Evolutionary conservation across 2,888 invertebrate genomes (phyloP).

Genomic region (Adineta ricciae): DNA sequence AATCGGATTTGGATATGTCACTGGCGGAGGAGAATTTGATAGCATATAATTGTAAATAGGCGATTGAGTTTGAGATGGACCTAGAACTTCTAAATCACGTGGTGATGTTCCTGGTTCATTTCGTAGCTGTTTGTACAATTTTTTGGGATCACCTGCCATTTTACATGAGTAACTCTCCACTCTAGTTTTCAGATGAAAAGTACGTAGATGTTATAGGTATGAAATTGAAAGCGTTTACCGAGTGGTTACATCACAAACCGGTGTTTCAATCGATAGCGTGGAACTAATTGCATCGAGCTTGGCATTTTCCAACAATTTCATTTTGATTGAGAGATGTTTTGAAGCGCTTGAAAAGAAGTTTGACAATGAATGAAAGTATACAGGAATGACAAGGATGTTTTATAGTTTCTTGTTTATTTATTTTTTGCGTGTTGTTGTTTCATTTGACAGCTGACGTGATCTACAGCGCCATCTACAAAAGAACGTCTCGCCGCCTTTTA

Average conservation of each 20-base stretch:
- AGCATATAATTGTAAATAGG: background rate
- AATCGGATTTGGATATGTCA: conserved; percentile 51
- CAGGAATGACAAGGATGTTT: background rate
- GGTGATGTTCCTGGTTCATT: conserved; percentile 70
- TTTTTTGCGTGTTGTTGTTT: background rate
- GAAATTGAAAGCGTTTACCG: background rate
- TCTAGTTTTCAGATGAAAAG: background rate
- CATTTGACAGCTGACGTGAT: background rate
- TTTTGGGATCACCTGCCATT: conserved; percentile 91
- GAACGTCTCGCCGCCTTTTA: too few relatives aligned
- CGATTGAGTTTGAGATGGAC: conserved; percentile 26
- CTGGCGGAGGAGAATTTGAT: background rate
- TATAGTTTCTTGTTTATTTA: background rate
- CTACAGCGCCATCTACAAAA: background rate
- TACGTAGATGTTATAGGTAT: background rate
- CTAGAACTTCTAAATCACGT: conserved; percentile 63
- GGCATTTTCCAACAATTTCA: conserved; percentile 33
- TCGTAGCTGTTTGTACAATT: conserved; percentile 75
- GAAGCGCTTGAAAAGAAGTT: background rate
- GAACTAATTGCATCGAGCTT: conserved; percentile 32
- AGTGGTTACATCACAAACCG: conserved; percentile 30
- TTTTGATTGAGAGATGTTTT: background rate
- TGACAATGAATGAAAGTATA: background rate
- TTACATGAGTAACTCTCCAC: conserved; percentile 83
- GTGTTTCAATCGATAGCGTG: conserved; percentile 28